phyloP scores from a whole-genome alignment of 2,888 invertebrate species.

The Melolontha melolontha region DNA sequence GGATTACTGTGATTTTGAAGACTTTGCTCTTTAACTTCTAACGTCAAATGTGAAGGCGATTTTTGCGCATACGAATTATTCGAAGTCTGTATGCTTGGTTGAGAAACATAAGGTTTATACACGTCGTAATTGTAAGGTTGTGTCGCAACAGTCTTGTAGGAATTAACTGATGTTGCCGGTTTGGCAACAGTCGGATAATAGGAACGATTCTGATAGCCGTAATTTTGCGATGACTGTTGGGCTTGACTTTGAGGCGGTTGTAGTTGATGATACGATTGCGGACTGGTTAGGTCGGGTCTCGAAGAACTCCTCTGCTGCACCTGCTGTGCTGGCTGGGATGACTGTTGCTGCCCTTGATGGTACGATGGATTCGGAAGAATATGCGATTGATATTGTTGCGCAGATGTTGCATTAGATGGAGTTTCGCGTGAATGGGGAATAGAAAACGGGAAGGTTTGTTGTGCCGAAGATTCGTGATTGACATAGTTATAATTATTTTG shows the following conservation, averaged over 20 bases:
- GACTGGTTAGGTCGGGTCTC: constrained; percentile 47
- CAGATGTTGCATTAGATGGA: constrained; percentile 37
- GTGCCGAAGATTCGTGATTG: constrained; percentile 35
- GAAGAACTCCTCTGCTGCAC: constrained; percentile 41
- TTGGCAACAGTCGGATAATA: constrained; percentile 38
- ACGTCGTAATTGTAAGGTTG: constrained; percentile 43
- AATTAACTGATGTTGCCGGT: constrained; percentile 25
- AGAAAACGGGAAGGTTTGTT: constrained; percentile 44
- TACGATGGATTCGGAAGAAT: constrained; percentile 51
- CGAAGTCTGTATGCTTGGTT: constrained; percentile 11
- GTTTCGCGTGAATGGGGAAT: constrained; percentile 44
- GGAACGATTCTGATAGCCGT: constrained; percentile 39
- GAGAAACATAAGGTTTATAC: constrained; percentile 31
- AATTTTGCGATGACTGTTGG: constrained; percentile 35
- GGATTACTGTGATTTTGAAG: constrained; percentile 10
- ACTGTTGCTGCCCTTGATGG: constrained; percentile 48
- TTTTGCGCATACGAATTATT: constrained; percentile 2
- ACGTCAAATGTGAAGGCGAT: neutral
- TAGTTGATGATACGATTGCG: constrained; percentile 57
- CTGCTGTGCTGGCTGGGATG: constrained; percentile 46
- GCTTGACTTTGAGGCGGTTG: constrained; percentile 39
- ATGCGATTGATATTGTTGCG: constrained; percentile 49
- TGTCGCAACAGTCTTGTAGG: constrained; percentile 43
- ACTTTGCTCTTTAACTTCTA: constrained; percentile 15
- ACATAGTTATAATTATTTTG: constrained; percentile 52